Percentiles rank a stretch among this genome's conserved stretches.
phyloP scores from a whole-genome alignment of 2,113 vertebrate genomes.

The Sinocyclocheilus anophthalmus region DNA sequence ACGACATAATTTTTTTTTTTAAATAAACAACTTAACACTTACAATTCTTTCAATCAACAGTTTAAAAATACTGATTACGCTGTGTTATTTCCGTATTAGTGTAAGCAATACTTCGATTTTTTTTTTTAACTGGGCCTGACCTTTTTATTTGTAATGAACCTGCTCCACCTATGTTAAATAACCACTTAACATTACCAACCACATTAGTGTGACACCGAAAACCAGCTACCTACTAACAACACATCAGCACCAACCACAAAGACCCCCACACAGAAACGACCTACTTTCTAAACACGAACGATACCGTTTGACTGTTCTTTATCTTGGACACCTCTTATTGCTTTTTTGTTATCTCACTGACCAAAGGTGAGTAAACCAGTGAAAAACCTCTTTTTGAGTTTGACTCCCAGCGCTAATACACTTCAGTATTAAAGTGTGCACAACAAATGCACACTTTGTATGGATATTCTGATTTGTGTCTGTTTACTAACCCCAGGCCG shows the following conservation, averaged over 20 bases:
- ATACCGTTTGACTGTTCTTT: neutral
- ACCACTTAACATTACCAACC: no score
- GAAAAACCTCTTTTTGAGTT: neutral
- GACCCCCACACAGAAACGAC: no score
- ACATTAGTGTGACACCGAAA: no score
- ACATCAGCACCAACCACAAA: no score
- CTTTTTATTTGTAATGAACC: neutral
- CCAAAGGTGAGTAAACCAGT: neutral
- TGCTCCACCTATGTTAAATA: neutral
- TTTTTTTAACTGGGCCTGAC: neutral
- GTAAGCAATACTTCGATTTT: neutral
- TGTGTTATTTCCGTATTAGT: neutral
- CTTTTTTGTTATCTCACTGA: neutral
- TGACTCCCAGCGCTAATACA: neutral
- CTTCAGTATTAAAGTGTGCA: slow-evolving; percentile 10
- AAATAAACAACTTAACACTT: neutral
- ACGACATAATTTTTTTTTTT: neutral
- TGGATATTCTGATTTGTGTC: neutral
- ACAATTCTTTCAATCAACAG: no score
- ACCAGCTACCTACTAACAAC: no score
- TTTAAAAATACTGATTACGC: neutral
- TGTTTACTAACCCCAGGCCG: no score
- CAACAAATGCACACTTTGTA: neutral
- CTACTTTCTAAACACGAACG: no score
- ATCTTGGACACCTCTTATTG: neutral